Base-by-base conservation (phyloP, 2,797 vertebrate species). In the Leptatherina wallacei region DNA sequence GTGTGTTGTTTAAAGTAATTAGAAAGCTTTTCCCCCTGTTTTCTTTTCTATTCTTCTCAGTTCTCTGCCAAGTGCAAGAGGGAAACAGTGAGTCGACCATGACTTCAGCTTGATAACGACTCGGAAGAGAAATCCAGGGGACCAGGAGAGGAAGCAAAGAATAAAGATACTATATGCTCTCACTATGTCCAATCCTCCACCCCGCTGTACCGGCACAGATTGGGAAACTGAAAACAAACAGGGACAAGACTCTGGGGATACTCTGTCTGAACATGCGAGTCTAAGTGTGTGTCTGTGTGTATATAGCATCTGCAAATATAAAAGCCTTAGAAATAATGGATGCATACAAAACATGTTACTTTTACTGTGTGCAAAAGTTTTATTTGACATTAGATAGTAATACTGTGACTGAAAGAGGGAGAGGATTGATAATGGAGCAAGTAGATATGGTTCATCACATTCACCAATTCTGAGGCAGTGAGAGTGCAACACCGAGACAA, bases 1-100 rank as follows among this genome's bases (percentile, higher is more conserved):
- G 85, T 84, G 86, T 88, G 89, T 89, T 93, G 86, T 92, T 94
- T 89, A 88, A 92, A 90, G 88, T 92, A 91, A 93, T 94, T 94
- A 93, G 85, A 88, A 91, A 85, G 81, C 61, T 80, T 77, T 88
- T 81, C 20, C 83, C 71, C 71, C 85, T 87, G 83, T 86, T 90
- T 92, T 87, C 74, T 73, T 83, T 85, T 85, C 75, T 84, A 73
- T 89, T 91, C 81, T 87, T 78, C 80, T 83, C 69, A 61, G 66
- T 71, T 78, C 69, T 81, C 67, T 89, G 86, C 83, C 89, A 89
- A 91, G 83, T 75, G 78, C 47, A 38, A 64, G 83, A 75, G 77
- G 85, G 84, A 84, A 88, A 85, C 73, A 77, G 79, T 75, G 91
- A 91, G 77, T 77, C 54, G 75, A 78, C 87, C 75, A 82, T 82